Percentiles rank a stretch among this genome's conserved stretches.
Conservation (phyloP, 2,113 vertebrate species). For the Chaenogobius annularis region DNA sequence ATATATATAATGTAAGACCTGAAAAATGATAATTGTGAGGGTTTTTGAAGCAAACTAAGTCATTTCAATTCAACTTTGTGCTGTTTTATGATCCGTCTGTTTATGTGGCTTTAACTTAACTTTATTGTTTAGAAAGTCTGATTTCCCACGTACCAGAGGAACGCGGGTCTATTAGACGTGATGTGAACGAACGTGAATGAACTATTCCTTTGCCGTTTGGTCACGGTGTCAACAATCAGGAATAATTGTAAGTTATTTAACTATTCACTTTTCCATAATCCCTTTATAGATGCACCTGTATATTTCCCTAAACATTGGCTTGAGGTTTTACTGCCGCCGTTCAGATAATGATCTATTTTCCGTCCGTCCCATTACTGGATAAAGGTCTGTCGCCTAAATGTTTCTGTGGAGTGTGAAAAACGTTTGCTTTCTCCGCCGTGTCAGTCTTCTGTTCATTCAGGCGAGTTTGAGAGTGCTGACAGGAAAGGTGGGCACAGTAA, state of each 20-base stretch:
- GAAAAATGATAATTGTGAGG: neutral
- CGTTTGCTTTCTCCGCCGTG: neutral
- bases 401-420: conserved; percentile 33
- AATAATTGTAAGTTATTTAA: neutral
- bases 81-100: no score
- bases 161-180: no score
- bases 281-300: neutral
- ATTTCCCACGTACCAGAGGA: no score
- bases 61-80: no score
- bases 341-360: conserved; percentile 31
- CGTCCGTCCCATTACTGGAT: conserved; percentile 15
- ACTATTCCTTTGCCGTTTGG: no score
- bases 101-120: no score
- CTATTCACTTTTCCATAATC: neutral
- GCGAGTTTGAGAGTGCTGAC: conserved; percentile 95
- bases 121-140: no score
- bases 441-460: conserved; percentile 56
- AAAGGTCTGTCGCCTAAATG: neutral
- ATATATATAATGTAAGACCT: no score
- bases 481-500: conserved; percentile 92
- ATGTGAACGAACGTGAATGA: no score
- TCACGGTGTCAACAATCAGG: neutral
- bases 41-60: no score
- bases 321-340: conserved; percentile 19
- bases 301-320: conserved; percentile 51